phyloP scores from a whole-genome alignment of 2,113 vertebrate species.

The Carassius gibelio region DNA sequence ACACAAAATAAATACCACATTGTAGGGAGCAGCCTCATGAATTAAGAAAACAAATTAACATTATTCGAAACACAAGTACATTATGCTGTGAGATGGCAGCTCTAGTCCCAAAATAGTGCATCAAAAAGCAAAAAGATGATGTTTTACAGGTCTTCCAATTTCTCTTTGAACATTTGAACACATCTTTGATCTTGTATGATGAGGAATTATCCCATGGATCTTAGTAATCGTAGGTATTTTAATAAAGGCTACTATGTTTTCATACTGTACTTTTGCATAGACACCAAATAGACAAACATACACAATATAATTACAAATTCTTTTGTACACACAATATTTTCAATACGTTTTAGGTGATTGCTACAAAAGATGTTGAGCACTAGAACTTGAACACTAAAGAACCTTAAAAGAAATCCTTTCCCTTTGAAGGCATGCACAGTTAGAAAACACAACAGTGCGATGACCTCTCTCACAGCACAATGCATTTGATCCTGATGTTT shows the following conservation, averaged over 20 bases:
- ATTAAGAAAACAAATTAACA: slow-evolving; percentile 79
- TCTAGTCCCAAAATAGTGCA: slow-evolving; percentile 70
- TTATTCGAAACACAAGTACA: slow-evolving; percentile 75
- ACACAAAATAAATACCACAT: slow-evolving; percentile 77
- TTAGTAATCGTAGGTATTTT: too few species aligned
- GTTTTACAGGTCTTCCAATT: slow-evolving; percentile 68
- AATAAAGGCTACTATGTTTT: too few species aligned
- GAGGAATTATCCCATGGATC: too few species aligned
- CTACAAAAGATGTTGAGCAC: too few species aligned
- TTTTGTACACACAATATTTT: too few species aligned
- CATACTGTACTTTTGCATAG: too few species aligned
- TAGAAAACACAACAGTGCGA: background rate
- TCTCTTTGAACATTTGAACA: slow-evolving; percentile 76
- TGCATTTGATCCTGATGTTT: slow-evolving; percentile 38
- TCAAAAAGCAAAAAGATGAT: slow-evolving; percentile 72
- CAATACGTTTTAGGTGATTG: too few species aligned
- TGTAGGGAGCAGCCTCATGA: slow-evolving; percentile 66
- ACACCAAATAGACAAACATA: too few species aligned
- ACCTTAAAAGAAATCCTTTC: background rate
- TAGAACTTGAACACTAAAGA: background rate
- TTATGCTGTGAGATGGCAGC: slow-evolving; percentile 68
- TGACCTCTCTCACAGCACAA: slow-evolving; percentile 12
- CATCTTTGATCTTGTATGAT: too few species aligned
- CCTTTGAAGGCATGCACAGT: background rate
- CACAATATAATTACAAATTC: too few species aligned